These are phyloP conservation scores for Ailuropoda melanoleuca DNA, from an alignment of 2,113 vertebrate genomes.

Conservation along the genomic window DNA sequence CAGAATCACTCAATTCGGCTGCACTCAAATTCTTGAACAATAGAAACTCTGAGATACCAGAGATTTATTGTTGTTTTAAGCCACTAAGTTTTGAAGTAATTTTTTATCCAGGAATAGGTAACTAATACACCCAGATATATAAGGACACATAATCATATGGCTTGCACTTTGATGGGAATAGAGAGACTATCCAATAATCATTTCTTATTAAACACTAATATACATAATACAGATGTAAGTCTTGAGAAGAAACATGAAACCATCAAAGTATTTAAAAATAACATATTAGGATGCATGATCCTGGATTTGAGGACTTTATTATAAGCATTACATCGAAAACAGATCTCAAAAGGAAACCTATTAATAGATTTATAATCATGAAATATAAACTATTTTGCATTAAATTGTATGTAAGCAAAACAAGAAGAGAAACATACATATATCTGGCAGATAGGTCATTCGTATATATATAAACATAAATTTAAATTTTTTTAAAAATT, in stretches of 20 bases:
- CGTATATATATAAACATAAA: not conserved
- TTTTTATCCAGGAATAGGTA: not conserved
- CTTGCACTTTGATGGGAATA: not conserved
- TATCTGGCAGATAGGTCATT: not conserved
- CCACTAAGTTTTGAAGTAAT: not conserved
- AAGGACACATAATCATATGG: not conserved
- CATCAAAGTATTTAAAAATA: not conserved
- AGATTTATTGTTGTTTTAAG: not conserved
- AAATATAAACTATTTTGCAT: not conserved
- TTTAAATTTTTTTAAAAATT: not conserved
- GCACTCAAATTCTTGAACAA: not conserved
- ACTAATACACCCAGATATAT: not conserved
- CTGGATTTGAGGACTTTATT: not conserved
- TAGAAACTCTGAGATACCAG: not conserved
- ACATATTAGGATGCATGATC: not conserved
- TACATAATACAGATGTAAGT: not conserved
- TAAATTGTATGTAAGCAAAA: not conserved
- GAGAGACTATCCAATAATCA: not conserved
- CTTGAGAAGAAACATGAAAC: not conserved
- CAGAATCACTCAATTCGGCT: not conserved
- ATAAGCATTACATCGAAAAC: not conserved
- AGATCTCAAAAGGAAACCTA: not conserved
- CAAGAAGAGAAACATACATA: not conserved
- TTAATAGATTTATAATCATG: not conserved
- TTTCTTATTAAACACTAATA: not conserved